These are phyloP conservation scores for Euclidia mi DNA, from an alignment of 2,888 invertebrate species.

Conservation along the genomic window DNA sequence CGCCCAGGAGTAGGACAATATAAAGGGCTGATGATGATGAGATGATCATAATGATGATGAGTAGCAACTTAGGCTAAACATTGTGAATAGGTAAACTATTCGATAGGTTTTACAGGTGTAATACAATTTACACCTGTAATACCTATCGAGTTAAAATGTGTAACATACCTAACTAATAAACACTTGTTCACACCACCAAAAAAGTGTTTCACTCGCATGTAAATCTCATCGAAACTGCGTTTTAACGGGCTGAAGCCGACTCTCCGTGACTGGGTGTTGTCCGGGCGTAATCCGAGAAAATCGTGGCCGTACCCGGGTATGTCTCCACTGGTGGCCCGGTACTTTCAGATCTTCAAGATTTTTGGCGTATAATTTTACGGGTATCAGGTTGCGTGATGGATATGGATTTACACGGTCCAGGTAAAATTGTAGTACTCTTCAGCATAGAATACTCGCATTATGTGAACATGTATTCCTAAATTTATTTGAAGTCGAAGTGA, in stretches of 20 bases:
- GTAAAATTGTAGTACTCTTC: neutral
- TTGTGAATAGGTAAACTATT: too few relatives aligned
- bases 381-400: conserved; percentile 8
- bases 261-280: conserved; percentile 44
- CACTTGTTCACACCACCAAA: conserved; percentile 5
- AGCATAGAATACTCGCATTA: too few relatives aligned
- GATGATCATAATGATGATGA: too few relatives aligned
- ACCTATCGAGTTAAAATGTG: too few relatives aligned
- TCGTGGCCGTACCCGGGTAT: conserved; percentile 41
- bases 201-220: conserved; percentile 27
- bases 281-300: conserved; percentile 50
- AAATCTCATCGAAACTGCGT: conserved; percentile 35
- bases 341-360: conserved; percentile 31
- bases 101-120: too few relatives aligned
- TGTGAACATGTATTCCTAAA: too few relatives aligned
- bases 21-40: too few relatives aligned
- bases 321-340: conserved; percentile 47
- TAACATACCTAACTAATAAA: too few relatives aligned
- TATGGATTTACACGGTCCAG: conserved; percentile 3
- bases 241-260: conserved; percentile 39
- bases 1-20: too few relatives aligned
- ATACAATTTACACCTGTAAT: too few relatives aligned
- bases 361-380: conserved; percentile 32
- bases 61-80: too few relatives aligned
- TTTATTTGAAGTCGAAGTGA: too few relatives aligned